phyloP scores from a whole-genome alignment of 2,888 invertebrate species.

The Trisateles emortualis region DNA sequence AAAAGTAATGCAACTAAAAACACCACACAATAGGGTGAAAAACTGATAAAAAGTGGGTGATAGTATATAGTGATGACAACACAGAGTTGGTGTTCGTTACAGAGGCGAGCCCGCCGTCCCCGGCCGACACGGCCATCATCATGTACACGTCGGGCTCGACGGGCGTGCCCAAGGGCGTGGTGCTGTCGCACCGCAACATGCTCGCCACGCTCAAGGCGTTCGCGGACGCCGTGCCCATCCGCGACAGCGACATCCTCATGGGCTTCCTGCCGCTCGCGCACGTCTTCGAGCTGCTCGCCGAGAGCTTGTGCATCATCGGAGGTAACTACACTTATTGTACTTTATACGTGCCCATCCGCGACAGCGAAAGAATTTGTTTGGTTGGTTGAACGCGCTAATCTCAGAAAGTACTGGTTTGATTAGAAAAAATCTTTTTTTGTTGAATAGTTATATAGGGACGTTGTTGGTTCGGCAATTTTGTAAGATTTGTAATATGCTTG shows the following conservation, averaged over 20 bases:
- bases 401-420: no score
- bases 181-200: slow-evolving; percentile 94
- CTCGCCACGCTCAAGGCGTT: slow-evolving; percentile 93
- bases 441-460: no score
- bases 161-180: slow-evolving; percentile 96
- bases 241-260: slow-evolving; percentile 93
- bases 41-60: no score
- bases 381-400: no score
- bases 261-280: slow-evolving; percentile 99
- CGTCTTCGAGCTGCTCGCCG: slow-evolving; percentile 98
- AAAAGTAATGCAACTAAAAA: no score
- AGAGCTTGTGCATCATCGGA: slow-evolving; percentile 92
- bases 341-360: no score
- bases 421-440: no score
- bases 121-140: slow-evolving; percentile 96
- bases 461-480: not conserved
- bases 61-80: not conserved
- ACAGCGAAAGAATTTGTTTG: no score
- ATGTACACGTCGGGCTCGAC: slow-evolving; percentile 99
- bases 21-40: no score
- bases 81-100: not conserved
- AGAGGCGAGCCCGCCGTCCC: slow-evolving; percentile 88
- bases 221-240: slow-evolving; percentile 91
- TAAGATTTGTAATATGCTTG: not conserved
- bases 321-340: slow-evolving; percentile 87